These are phyloP conservation scores for Drosophila setosimentum DNA, from an alignment of 2,888 invertebrate species.

Conservation along the genomic window DNA sequence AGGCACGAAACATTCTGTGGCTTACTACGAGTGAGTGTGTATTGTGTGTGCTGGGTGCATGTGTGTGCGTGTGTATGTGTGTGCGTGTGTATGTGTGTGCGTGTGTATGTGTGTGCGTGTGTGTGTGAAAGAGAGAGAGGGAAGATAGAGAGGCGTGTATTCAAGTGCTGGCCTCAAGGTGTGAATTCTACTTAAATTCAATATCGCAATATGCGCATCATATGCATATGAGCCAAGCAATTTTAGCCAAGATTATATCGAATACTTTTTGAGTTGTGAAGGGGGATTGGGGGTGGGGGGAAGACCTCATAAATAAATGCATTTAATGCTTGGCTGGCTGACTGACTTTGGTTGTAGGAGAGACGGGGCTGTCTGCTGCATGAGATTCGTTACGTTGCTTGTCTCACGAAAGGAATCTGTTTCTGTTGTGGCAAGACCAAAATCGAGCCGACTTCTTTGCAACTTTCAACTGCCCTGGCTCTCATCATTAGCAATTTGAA, in stretches of 20 bases:
- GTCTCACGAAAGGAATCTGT: conserved; percentile 78
- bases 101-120: no score
- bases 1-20: conserved; percentile 23
- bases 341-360: background rate
- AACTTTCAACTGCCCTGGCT: conserved; percentile 28
- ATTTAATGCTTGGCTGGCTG: conserved; percentile 71
- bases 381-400: conserved; percentile 53
- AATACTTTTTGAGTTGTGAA: conserved; percentile 10
- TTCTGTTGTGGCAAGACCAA: conserved; percentile 32
- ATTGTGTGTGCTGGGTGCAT: background rate
- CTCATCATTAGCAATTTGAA: conserved; percentile 80
- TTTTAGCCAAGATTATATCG: conserved; percentile 74
- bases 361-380: conserved; percentile 32
- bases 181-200: conserved; percentile 80
- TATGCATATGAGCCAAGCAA: conserved; percentile 73
- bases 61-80: background rate
- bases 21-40: background rate
- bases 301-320: conserved; percentile 78
- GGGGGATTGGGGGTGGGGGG: conserved; percentile 21
- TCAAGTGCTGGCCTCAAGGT: conserved; percentile 59
- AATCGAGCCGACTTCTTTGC: conserved; percentile 19
- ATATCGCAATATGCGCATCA: conserved; percentile 75
- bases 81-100: no score
- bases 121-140: background rate
- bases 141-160: background rate